Evolutionary conservation across 2,888 invertebrate genomes (phyloP).

Genomic region (Lithophane semibrunnea): DNA sequence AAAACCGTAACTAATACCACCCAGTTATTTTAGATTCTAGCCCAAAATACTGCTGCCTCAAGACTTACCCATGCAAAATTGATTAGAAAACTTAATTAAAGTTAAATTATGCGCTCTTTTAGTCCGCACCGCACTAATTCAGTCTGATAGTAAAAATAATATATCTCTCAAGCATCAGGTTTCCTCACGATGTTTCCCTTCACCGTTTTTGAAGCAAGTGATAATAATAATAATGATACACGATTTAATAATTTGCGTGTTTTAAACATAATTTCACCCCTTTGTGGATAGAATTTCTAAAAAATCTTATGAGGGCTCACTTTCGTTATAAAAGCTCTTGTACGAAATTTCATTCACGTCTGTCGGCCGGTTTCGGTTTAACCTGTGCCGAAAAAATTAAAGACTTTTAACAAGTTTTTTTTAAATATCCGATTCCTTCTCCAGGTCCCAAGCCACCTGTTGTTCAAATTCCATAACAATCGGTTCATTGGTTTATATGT

Average conservation of each 20-base stretch:
- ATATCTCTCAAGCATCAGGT: too few relatives aligned
- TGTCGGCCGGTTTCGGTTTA: too few relatives aligned
- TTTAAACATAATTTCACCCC: too few relatives aligned
- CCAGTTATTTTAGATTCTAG: constrained; percentile 21
- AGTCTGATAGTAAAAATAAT: not conserved
- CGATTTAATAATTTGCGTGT: too few relatives aligned
- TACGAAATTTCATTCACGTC: too few relatives aligned
- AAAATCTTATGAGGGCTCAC: too few relatives aligned
- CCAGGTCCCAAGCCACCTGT: not conserved
- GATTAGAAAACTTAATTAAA: constrained; percentile 46
- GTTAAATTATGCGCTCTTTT: constrained; percentile 32
- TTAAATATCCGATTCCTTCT: not conserved
- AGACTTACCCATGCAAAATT: constrained; percentile 33
- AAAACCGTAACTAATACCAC: constrained; percentile 29
- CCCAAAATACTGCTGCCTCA: constrained; percentile 9
- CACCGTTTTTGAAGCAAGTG: too few relatives aligned
- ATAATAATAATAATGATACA: too few relatives aligned
- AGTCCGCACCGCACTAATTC: constrained; percentile 25
- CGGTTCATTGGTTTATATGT: not conserved
- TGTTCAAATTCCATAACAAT: not conserved
- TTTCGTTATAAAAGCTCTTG: too few relatives aligned
- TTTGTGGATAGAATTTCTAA: too few relatives aligned
- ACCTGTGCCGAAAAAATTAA: not conserved
- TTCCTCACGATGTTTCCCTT: too few relatives aligned
- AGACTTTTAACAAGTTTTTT: not conserved